Evolutionary conservation across 1,140 invertebrate species (phyloP), one percentile per base, ranked within the genome.

Genomic region (Drosophila obscura): DNA sequence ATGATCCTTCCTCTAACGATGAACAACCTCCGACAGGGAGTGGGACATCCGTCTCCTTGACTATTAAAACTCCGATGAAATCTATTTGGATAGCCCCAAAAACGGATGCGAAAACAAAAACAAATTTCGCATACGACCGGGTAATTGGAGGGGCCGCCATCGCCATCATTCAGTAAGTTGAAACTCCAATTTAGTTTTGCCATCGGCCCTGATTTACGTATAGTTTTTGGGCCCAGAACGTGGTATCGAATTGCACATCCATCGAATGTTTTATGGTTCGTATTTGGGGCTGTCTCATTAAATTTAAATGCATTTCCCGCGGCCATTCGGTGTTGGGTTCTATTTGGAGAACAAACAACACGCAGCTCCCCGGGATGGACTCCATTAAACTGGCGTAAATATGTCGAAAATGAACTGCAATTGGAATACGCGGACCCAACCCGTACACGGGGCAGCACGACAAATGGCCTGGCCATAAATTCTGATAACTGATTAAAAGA

Each of bases 401-500:
- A 82, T 75, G 68, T 61, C 8, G 53, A 81, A 57, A 63, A 58
- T 67, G 62, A 61, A 83, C 61, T 56, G 44, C 51, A 13, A 39
- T 16, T 28, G 35, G 26, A 19, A 48, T 58, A 69, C 69, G 52
- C 68, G 45, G 35, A 69, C 43, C 46, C 16, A 13, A 11, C 31
- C 19, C 19, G 19, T 26, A 48, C 8, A 8, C 24, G 22, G 49
- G 22, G 31, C 41, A 8, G 68, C 53, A 69, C 31, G 74, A 82
- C 83, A 87, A 87, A 87, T 85, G 77, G 62, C 24, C 22, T 39
- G 66, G 22, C 69, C 51, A 82, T 84, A 72, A 60, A 85, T 87
- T 87, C 76, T 82, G 69, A 85, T 85, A 71, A 49, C 82, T 78
- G 82, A 87, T 85, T 85, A 85, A 85, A 85, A 78, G 77, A 82